Conservation (phyloP, 2,888 invertebrate genomes). For the Thymelicus acteon region DNA sequence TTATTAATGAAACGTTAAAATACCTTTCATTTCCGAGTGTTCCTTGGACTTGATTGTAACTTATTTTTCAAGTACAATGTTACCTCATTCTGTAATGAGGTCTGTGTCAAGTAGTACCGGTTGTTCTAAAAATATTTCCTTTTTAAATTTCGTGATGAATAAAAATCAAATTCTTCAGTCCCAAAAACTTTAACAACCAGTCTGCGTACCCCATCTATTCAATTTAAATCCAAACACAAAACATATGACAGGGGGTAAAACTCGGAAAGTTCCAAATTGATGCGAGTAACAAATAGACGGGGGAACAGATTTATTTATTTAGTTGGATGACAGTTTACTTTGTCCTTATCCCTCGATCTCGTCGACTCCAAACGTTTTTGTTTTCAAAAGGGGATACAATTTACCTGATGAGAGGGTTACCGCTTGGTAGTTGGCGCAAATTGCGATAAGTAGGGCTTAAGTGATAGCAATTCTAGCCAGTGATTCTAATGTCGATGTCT, state of each 20-base stretch:
- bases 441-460: neutral
- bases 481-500: no score
- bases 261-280: slow-evolving; percentile 47
- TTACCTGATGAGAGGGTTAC: neutral
- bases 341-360: slow-evolving; percentile 19
- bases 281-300: slow-evolving; percentile 41
- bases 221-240: slow-evolving; percentile 25
- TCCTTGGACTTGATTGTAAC: no score
- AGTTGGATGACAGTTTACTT: slow-evolving; percentile 31
- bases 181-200: no score
- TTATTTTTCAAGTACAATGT: no score
- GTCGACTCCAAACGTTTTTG: neutral
- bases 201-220: slow-evolving; percentile 12
- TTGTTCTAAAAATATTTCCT: no score
- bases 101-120: no score
- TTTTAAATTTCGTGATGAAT: no score
- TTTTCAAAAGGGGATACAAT: neutral
- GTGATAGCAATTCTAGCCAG: neutral
- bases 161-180: no score
- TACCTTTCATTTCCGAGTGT: no score
- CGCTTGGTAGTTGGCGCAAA: neutral
- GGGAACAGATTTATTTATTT: slow-evolving; percentile 28
- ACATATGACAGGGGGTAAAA: slow-evolving; percentile 44
- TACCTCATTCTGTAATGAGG: no score
- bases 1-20: no score